Percentiles rank a stretch among this genome's conserved stretches.
These are phyloP conservation scores for Torymus aiolomorphi DNA, from an alignment of 2,888 invertebrate genomes.

Conservation along the genomic window DNA sequence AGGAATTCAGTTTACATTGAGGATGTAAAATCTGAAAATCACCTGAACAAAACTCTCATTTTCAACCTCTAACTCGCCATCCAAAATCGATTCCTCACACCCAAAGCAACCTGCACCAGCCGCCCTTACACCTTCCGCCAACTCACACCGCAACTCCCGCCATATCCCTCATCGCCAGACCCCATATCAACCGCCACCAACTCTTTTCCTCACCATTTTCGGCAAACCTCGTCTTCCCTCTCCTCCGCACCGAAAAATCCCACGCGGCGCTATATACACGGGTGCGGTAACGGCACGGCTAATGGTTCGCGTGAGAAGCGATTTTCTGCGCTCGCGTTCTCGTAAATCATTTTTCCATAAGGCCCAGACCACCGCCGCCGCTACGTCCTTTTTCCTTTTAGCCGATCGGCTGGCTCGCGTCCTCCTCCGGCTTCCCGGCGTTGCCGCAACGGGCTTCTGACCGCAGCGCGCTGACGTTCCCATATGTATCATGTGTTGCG, in stretches of 20 bases:
- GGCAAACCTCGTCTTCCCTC: background rate
- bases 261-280: background rate
- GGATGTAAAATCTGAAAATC: too few species aligned
- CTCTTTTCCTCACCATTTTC: slow-evolving; percentile 2
- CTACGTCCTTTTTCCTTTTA: slow-evolving; percentile 23
- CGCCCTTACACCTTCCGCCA: too few species aligned
- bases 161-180: too few species aligned
- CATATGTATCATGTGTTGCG: slow-evolving; percentile 75
- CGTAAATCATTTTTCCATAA: slow-evolving; percentile 50
- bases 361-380: background rate
- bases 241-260: too few species aligned
- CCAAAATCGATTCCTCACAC: too few species aligned
- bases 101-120: too few species aligned
- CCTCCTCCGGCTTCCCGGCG: slow-evolving; percentile 45
- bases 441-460: slow-evolving; percentile 70
- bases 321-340: slow-evolving; percentile 20
- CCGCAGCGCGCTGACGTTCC: slow-evolving; percentile 74
- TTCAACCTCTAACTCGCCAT: too few species aligned
- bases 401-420: slow-evolving; percentile 4
- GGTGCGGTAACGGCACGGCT: slow-evolving; percentile 6
- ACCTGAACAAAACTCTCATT: too few species aligned
- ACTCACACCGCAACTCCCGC: background rate
- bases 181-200: background rate
- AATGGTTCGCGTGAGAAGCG: slow-evolving; percentile 45
- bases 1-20: too few species aligned